Evolutionary conservation across 2,113 vertebrate genomes (phyloP).

Genomic region (Agelaius tricolor): DNA sequence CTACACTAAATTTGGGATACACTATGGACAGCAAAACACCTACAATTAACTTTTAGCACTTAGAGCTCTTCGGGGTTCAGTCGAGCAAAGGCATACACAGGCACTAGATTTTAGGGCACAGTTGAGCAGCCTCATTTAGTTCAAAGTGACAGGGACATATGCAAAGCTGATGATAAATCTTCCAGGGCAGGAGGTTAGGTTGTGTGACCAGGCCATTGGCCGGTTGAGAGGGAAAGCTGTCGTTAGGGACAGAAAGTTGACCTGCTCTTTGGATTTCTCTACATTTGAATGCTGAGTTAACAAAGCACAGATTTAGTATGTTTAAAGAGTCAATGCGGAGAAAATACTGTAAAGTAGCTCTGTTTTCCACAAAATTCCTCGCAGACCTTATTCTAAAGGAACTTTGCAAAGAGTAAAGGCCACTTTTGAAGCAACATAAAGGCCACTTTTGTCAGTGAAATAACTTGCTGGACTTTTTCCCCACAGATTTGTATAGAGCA

Average conservation of each 20-base stretch:
- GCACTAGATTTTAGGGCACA: background rate
- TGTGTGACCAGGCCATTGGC: constrained; percentile 60
- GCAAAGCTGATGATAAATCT: constrained; percentile 69
- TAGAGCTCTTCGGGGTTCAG: background rate
- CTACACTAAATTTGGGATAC: background rate
- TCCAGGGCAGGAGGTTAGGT: constrained; percentile 58
- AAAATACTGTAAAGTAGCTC: constrained; percentile 69
- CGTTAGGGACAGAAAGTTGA: constrained; percentile 53
- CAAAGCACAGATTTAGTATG: constrained; percentile 69
- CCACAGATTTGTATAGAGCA: constrained; percentile 62
- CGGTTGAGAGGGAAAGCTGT: constrained; percentile 38
- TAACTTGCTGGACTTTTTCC: constrained; percentile 61
- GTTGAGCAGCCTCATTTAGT: background rate
- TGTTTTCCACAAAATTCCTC: constrained; percentile 58
- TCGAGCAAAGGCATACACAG: accelerated
- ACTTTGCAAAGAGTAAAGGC: constrained; percentile 66
- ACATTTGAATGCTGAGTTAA: constrained; percentile 67
- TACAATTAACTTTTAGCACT: background rate
- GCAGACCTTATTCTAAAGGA: constrained; percentile 56
- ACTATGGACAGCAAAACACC: background rate
- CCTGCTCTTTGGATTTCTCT: constrained; percentile 60
- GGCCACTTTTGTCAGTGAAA: constrained; percentile 67
- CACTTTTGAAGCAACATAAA: constrained; percentile 64
- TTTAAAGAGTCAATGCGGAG: constrained; percentile 53
- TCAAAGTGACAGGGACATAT: constrained; percentile 1